phyloP scores from a whole-genome alignment of 2,113 vertebrate species.

The Microcebus ravelobensis region DNA sequence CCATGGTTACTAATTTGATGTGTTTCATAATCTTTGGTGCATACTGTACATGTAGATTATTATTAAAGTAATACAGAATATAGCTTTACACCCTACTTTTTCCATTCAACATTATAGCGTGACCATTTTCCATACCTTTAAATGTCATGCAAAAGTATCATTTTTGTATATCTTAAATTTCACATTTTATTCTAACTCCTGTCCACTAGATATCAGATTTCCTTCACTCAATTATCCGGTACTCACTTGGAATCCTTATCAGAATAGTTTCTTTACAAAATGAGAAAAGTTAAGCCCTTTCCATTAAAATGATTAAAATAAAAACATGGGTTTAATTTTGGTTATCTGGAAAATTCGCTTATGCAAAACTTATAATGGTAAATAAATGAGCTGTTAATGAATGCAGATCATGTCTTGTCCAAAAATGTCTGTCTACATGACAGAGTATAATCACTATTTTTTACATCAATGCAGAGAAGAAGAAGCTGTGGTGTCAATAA shows the following conservation, averaged over 20 bases:
- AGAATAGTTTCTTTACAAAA: constrained; percentile 37
- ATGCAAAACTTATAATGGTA: constrained; percentile 53
- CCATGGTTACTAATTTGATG: background rate
- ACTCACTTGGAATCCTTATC: background rate
- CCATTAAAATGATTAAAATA: constrained; percentile 55
- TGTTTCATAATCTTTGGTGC: background rate
- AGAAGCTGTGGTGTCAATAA: background rate
- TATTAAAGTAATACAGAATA: background rate
- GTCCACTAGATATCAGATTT: background rate
- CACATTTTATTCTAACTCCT: constrained; percentile 17
- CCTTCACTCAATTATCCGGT: background rate
- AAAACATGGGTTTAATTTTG: constrained; percentile 56
- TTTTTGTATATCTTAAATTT: background rate
- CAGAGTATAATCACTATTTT: background rate
- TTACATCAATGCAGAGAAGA: constrained; percentile 12
- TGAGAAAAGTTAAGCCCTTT: background rate
- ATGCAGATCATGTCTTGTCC: constrained; percentile 35
- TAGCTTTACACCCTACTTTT: background rate
- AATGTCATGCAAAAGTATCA: background rate
- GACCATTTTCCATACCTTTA: background rate
- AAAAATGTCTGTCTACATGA: constrained; percentile 57
- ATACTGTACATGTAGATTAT: background rate
- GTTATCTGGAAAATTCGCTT: constrained; percentile 65
- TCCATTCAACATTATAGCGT: background rate
- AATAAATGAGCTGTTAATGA: constrained; percentile 69